Evolutionary conservation across 2,888 invertebrate genomes (phyloP).

Genomic region (Drosophila emarginata): DNA sequence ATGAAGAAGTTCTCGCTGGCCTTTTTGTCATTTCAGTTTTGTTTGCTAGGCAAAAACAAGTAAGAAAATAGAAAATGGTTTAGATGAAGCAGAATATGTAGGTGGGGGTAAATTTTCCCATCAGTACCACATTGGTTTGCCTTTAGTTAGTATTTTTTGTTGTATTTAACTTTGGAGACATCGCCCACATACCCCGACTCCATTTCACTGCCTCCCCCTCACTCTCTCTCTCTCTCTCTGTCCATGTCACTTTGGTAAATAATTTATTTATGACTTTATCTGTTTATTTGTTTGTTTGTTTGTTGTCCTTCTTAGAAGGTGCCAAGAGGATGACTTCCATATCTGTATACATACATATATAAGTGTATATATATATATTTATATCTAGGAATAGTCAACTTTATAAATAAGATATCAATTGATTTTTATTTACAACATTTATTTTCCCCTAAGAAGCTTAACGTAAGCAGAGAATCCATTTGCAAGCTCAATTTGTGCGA

Average conservation of each 20-base stretch:
- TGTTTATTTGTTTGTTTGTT: conserved; percentile 64
- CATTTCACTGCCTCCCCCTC: not conserved
- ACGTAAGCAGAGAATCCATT: conserved; percentile 51
- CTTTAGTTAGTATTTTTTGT: conserved; percentile 10
- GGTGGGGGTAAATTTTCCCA: conserved; percentile 29
- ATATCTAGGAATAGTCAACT: conserved; percentile 32
- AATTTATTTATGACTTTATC: conserved; percentile 74
- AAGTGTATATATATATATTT: not conserved
- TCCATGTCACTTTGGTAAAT: conserved; percentile 52
- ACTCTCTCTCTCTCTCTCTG: not conserved
- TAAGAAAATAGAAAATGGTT: not conserved
- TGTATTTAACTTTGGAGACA: not conserved
- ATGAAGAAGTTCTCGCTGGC: conserved; percentile 46
- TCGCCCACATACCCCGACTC: not conserved
- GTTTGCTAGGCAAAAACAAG: conserved; percentile 71
- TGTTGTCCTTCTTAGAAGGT: conserved; percentile 57
- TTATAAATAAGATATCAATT: conserved; percentile 78
- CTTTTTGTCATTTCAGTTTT: conserved; percentile 77
- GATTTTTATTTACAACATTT: conserved; percentile 62
- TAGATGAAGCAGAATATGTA: not conserved
- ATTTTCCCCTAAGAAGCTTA: conserved; percentile 66
- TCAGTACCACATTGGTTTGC: conserved; percentile 33
- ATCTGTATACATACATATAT: not conserved
- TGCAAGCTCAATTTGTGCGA: conserved; percentile 34
- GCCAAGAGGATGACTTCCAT: conserved; percentile 35